Evolutionary conservation across 2,888 invertebrate genomes (phyloP), one percentile per base, ranked within the genome.

Genomic region (Synergus itoensis): DNA sequence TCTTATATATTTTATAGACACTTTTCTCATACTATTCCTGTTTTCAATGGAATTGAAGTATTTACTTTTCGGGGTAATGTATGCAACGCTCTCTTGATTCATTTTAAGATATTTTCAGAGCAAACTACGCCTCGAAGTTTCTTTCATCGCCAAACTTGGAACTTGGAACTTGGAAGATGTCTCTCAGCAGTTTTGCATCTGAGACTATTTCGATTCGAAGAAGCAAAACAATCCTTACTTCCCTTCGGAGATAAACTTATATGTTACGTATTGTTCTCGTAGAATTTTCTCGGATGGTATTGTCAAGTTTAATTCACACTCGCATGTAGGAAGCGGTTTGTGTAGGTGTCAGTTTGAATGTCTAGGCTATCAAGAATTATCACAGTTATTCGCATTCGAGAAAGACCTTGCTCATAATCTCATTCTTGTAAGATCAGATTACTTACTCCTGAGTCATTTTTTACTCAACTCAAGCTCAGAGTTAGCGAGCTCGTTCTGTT

Each of bases 371-470:
- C 69, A 69, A 28, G 21, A 28, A 69, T 69, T 14, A 45, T 14
- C 48, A 48, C 18, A 69, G 48, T 28, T 69, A 69, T 48, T 48
- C 36, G 48, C 48, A 48, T 69, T 48, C 69, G 16, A 67, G 67
- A 67, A 45, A 67, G 67, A 21, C 67, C 67, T 67, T 67, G 67
- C 18, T 43, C 21, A 67, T 64, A 64, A 64, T 64, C 64, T 64
- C 64, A 36, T 64, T 64, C 64, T 28, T 64, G 64, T 21, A 43
- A 67, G 67, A 67, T 67, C 45, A 45, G 45, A 67, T 67, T 67
- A 67, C 45, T 43, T 43, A 18, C 28, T 45, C 28, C 48, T 48
- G 5, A 48, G 48, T 48, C 16, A 48, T 48, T 16, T 16, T 48
- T 4, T 16, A 16, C 48, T 16, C 1, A 48, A 16, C 48, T 5